Evolutionary conservation across 2,113 vertebrate genomes (phyloP).

Genomic region (Oreocharis arfaki): DNA sequence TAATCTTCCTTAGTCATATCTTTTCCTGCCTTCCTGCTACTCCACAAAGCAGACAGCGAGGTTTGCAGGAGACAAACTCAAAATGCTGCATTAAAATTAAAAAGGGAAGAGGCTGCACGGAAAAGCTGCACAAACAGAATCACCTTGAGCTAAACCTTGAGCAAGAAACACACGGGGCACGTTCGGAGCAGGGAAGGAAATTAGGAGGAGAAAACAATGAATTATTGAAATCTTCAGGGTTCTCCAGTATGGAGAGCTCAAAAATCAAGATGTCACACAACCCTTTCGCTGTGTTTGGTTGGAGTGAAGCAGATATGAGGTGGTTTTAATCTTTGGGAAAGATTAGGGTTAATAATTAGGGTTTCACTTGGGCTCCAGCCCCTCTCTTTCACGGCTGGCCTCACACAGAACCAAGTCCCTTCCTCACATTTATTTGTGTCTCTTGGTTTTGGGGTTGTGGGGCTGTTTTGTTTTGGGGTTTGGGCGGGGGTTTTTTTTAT

Average conservation of each 20-base stretch:
- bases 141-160: slow-evolving; percentile 63
- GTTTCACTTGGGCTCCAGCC: not conserved
- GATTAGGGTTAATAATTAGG: not conserved
- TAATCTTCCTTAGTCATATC: slow-evolving; percentile 57
- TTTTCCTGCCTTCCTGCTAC: slow-evolving; percentile 53
- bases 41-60: slow-evolving; percentile 34
- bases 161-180: not conserved
- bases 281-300: not conserved
- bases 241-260: not conserved
- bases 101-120: not conserved
- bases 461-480: not conserved
- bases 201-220: slow-evolving; percentile 30
- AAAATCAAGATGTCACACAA: not conserved
- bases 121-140: slow-evolving; percentile 11
- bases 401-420: not conserved
- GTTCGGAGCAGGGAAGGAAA: slow-evolving; percentile 1
- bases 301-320: not conserved
- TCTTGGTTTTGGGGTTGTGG: not conserved
- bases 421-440: not conserved
- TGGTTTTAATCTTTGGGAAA: not conserved
- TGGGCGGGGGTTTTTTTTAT: not conserved
- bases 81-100: slow-evolving; percentile 53
- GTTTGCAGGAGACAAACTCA: slow-evolving; percentile 18
- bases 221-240: slow-evolving; percentile 37
- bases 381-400: not conserved